phyloP scores from a whole-genome alignment of 2,113 vertebrate species.

The Daphoenositta chrysoptera region DNA sequence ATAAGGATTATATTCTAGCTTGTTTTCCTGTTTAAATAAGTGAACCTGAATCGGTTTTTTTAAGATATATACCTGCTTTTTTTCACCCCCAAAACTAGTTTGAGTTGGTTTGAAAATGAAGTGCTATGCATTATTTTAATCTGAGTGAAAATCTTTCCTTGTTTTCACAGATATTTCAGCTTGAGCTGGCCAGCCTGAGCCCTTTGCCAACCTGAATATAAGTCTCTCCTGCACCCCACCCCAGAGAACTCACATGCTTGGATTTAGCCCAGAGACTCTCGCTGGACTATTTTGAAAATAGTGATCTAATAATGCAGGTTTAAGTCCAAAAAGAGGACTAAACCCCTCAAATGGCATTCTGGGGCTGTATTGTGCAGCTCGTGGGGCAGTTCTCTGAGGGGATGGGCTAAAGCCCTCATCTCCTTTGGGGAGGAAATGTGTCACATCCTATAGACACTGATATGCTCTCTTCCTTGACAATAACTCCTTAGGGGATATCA shows the following conservation, averaged over 20 bases:
- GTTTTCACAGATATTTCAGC: background rate
- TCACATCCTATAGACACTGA: background rate
- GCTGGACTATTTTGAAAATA: background rate
- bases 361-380: accelerated
- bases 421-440: background rate
- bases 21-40: background rate
- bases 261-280: background rate
- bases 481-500: background rate
- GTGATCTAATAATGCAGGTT: background rate
- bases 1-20: background rate
- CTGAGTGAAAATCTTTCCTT: background rate
- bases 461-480: background rate
- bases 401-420: background rate
- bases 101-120: background rate
- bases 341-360: background rate
- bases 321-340: background rate
- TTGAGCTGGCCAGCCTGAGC: background rate
- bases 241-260: background rate
- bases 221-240: accelerated
- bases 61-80: background rate
- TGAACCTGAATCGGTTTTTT: background rate
- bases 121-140: background rate
- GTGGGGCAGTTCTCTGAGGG: accelerated
- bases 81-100: accelerated
- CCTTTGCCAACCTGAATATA: background rate